Base-by-base conservation (phyloP, 2,797 vertebrate genomes). In the Gadopsis marmoratus region DNA sequence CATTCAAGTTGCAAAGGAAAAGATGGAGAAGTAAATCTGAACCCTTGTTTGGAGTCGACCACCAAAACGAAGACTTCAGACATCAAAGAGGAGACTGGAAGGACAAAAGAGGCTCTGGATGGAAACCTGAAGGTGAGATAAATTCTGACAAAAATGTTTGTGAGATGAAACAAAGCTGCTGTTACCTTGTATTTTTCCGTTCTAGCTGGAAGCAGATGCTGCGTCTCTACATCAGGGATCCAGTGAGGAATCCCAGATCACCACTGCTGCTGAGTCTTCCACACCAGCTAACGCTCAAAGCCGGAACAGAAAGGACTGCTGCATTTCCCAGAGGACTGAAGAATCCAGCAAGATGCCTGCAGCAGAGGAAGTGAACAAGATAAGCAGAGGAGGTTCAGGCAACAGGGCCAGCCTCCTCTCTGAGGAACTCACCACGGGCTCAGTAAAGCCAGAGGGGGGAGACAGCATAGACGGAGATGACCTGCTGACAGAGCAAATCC, bases 391-490 rank as follows among this genome's bases (percentile, higher is more conserved):
- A 33, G 21, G 43, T 35, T 26, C 70, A 31, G 37, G 1, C 13
- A n/a, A 26, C 14, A 16, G 37, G 48, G 33, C n/a, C 26, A 1
- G 7, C 11, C 7, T 58, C 29, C 39, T 31, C 29, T 76, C 69
- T 48, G 77, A 88, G 77, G 74, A 81, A n/a, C 23, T 50, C 3
- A 8, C 74, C 39, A 26, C 14, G 6, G 55, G 29, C 64, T 81
- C 81, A 16, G 77, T 56, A 4, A 33, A 71, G 50, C n/a, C 10
- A 21, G 35, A 41, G 9, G 55, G 65, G 13, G 43, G 26, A 4
- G 68, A 69, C 17, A 74, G 63, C n/a, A n/a, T n/a, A 4, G 83
- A 91, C 45, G 90, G 88, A 70, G 91, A 92, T 7, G 88, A 92
- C 48, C 45, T 76, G 17, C 84, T 63, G 3, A 5, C 43, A 0